A percentile compares a stretch with the other conserved stretches of the same genome.
These are phyloP conservation scores for Cerastoderma edule DNA, from an alignment of 2,888 invertebrate genomes.

Conservation along the genomic window DNA sequence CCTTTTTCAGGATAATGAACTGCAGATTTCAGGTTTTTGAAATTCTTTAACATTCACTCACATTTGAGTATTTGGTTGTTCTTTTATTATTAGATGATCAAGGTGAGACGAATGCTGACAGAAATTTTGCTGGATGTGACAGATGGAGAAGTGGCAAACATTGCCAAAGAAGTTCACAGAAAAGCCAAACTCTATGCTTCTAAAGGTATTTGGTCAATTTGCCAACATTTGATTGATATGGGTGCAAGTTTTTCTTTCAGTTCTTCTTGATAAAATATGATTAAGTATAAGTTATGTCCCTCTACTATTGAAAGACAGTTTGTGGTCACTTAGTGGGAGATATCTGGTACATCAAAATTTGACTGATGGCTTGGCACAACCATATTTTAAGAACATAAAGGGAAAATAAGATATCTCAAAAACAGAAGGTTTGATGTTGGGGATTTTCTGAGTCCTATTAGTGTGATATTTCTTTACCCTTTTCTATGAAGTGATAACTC, in stretches of 20 bases:
- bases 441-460: neutral
- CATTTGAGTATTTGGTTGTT: neutral
- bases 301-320: neutral
- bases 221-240: too few species aligned
- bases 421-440: neutral
- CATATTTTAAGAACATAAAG: too few species aligned
- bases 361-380: too few species aligned
- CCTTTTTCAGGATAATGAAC: neutral
- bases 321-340: too few species aligned
- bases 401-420: too few species aligned
- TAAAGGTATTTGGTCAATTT: conserved; percentile 76
- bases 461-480: too few species aligned
- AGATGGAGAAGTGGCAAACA: conserved; percentile 92
- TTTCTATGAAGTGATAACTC: too few species aligned
- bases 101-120: conserved; percentile 94
- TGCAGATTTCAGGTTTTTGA: neutral
- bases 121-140: conserved; percentile 97
- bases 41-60: neutral
- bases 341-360: too few species aligned
- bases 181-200: conserved; percentile 85
- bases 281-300: neutral
- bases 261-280: neutral
- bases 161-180: conserved; percentile 94
- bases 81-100: conserved; percentile 87
- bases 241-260: neutral